These are phyloP conservation scores for Papilio polytes DNA, from an alignment of 1,140 invertebrate genomes.

Conservation along the genomic window DNA sequence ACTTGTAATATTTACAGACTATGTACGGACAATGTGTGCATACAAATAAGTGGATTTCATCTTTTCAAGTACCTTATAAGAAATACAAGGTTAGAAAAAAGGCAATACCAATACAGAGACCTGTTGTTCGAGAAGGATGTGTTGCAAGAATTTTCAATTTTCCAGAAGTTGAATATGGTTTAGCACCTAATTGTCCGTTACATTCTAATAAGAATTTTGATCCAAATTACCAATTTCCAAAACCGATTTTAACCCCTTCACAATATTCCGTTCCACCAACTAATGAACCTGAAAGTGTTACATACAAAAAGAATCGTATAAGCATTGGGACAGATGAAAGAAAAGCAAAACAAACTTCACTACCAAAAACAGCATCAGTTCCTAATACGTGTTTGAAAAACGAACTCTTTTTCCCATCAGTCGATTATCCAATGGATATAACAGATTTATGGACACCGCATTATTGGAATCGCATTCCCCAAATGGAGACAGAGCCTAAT, in stretches of 20 bases:
- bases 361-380: conserved; percentile 14
- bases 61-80: not conserved
- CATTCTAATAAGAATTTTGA: conserved; percentile 29
- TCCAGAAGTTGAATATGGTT: conserved; percentile 57
- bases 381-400: conserved; percentile 46
- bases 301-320: conserved; percentile 41
- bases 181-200: conserved; percentile 40
- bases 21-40: conserved; percentile 42
- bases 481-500: conserved; percentile 6
- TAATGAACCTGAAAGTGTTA: not conserved
- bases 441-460: conserved; percentile 62
- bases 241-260: not conserved
- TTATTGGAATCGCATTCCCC: conserved; percentile 54
- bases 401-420: conserved; percentile 60
- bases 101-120: conserved; percentile 1
- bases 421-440: conserved; percentile 62
- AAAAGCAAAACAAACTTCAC: conserved; percentile 5
- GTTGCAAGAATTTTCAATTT: conserved; percentile 50
- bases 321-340: not conserved
- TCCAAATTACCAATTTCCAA: conserved; percentile 17
- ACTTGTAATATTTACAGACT: conserved; percentile 45
- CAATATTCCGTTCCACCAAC: not conserved
- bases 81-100: conserved; percentile 39
- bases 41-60: conserved; percentile 5
- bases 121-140: conserved; percentile 14